Conservation (phyloP, 2,797 vertebrate genomes). For the Thripadectes ignobilis region DNA sequence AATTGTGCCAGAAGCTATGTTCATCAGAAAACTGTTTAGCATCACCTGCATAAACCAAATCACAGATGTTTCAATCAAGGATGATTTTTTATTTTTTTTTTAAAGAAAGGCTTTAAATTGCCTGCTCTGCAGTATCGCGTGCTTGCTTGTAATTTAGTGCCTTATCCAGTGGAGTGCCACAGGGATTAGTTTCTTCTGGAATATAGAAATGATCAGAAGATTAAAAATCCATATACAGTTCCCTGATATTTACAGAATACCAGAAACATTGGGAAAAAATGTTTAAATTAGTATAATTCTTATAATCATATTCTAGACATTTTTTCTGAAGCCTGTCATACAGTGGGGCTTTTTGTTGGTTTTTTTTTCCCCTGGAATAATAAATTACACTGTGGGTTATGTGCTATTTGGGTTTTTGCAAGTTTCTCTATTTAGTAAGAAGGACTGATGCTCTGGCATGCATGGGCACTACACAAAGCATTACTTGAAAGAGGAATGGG, state of each 20-base stretch:
- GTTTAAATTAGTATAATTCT: background rate
- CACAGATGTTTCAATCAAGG: constrained; percentile 23
- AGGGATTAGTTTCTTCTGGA: background rate
- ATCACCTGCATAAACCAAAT: constrained; percentile 29
- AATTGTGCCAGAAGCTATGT: background rate
- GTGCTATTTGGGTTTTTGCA: background rate
- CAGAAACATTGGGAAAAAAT: background rate
- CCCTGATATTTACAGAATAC: background rate
- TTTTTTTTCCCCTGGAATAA: background rate
- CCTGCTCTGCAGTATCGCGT: background rate
- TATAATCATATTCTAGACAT: background rate
- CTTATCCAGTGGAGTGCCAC: background rate
- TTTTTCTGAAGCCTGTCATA: background rate
- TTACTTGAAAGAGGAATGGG: background rate
- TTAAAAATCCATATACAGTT: background rate
- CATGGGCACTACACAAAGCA: background rate
- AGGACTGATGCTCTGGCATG: background rate
- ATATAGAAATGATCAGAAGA: background rate
- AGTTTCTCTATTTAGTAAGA: background rate
- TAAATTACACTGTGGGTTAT: background rate
- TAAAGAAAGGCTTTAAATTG: background rate
- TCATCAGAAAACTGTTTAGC: background rate
- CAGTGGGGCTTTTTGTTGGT: too few species aligned
- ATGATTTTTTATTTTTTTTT: background rate
- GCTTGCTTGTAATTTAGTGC: background rate